A percentile compares a stretch with the other conserved stretches of the same genome.
Conservation (phyloP, 2,113 vertebrate genomes). For the cat (Felis catus) region DNA sequence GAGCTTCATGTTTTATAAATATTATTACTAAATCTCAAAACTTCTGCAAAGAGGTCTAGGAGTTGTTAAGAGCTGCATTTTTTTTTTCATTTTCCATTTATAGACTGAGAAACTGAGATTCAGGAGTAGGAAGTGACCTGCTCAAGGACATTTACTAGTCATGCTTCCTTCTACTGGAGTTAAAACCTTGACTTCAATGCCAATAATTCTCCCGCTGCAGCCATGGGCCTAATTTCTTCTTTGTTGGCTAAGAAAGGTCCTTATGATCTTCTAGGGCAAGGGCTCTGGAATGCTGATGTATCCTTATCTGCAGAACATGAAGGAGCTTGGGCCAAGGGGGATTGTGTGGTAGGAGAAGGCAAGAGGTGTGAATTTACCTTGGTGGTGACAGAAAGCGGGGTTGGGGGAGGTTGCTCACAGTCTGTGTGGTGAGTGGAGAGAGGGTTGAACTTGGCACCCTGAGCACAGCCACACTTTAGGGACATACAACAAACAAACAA, state of each 20-base stretch:
- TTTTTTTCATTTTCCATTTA: not conserved
- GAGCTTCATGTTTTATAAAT: not conserved
- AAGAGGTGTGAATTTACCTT: not conserved
- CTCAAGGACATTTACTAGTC: not conserved
- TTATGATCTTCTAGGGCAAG: not conserved
- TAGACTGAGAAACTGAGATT: not conserved
- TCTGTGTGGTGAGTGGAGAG: not conserved
- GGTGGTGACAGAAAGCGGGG: too few relatives aligned
- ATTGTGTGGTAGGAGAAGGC: not conserved
- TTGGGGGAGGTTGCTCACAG: accelerated
- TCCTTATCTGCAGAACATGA: not conserved
- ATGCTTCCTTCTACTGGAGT: not conserved
- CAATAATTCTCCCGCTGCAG: not conserved
- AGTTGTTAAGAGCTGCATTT: too few relatives aligned
- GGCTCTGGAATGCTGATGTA: not conserved
- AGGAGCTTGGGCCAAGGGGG: not conserved
- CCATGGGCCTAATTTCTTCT: not conserved
- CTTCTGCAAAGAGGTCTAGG: not conserved
- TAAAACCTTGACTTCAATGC: not conserved
- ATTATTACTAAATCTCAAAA: not conserved
- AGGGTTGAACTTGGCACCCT: not conserved
- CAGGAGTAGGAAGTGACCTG: not conserved
- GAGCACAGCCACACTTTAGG: accelerated
- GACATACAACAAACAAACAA: too few relatives aligned
- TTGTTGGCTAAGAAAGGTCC: not conserved